Evolutionary conservation across 2,888 invertebrate species (phyloP).

Genomic region (Gortyna flavago): DNA sequence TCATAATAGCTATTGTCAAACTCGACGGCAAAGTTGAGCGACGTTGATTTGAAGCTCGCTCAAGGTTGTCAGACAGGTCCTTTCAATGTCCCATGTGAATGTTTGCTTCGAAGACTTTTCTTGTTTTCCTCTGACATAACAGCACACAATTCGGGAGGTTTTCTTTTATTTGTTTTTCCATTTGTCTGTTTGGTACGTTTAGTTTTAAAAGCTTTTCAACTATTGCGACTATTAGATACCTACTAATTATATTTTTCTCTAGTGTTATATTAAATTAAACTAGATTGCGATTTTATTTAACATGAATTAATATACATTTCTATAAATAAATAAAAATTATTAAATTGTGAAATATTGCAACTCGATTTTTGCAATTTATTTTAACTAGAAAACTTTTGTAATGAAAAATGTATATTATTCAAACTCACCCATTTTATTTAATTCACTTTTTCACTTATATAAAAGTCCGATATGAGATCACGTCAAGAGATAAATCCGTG

Average conservation of each 20-base stretch:
- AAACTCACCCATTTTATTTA: conserved; percentile 84
- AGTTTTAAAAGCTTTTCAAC: neutral
- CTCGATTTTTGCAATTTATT: neutral
- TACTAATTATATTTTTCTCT: neutral
- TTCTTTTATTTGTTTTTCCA: conserved; percentile 15
- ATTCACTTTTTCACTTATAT: conserved; percentile 81
- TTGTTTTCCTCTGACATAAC: conserved; percentile 25
- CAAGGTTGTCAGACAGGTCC: conserved; percentile 39
- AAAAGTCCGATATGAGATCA: conserved; percentile 83
- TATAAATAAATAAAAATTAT: too few relatives aligned
- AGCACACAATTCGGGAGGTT: conserved; percentile 6
- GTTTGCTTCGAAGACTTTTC: conserved; percentile 16
- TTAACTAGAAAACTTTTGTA: neutral
- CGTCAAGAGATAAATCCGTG: conserved; percentile 78
- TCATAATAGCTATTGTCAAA: conserved; percentile 73
- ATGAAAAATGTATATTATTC: neutral
- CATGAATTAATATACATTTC: neutral
- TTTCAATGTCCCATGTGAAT: conserved; percentile 22
- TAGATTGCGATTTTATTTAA: neutral
- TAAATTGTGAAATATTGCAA: neutral
- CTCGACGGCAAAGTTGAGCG: conserved; percentile 65
- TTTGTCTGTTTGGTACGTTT: neutral
- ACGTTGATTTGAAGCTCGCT: conserved; percentile 62
- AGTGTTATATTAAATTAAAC: neutral
- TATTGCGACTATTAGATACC: neutral